Conservation (phyloP, 2,797 vertebrate genomes). For the Myotis findleyi region DNA sequence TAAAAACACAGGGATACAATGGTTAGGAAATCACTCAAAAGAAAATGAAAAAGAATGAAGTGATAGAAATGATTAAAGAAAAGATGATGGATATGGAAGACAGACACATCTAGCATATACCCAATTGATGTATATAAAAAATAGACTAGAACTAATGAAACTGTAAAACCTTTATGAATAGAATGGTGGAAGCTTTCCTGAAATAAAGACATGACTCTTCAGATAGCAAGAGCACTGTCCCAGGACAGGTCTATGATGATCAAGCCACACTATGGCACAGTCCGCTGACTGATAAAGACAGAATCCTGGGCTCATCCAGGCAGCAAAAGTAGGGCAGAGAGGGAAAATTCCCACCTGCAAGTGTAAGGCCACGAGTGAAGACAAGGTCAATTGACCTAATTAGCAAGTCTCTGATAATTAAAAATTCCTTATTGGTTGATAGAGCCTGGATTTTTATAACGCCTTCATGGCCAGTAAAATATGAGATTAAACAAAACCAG, state of each 20-base stretch:
- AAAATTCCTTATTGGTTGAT: constrained; percentile 48
- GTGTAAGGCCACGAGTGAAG: background rate
- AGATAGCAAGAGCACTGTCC: background rate
- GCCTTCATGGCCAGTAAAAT: constrained; percentile 46
- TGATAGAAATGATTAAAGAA: constrained; percentile 3
- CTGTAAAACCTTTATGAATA: background rate
- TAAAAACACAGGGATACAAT: background rate
- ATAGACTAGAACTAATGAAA: background rate
- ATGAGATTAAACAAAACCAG: background rate
- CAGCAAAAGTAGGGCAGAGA: background rate
- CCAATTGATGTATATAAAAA: background rate
- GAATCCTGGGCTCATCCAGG: background rate
- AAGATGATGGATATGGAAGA: background rate
- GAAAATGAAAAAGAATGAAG: constrained; percentile 3
- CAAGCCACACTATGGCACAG: background rate
- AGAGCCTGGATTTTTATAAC: constrained; percentile 49
- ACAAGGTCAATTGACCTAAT: constrained; percentile 34
- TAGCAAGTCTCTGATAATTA: constrained; percentile 77
- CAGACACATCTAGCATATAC: background rate
- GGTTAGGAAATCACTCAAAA: background rate
- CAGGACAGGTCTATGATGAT: background rate
- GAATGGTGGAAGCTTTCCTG: background rate
- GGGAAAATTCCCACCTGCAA: background rate
- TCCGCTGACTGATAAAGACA: background rate
- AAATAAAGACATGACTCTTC: background rate